Percentiles rank a stretch among this genome's conserved stretches.
These are phyloP conservation scores for Uloborus diversus DNA, from an alignment of 1,140 invertebrate species.

Conservation along the genomic window DNA sequence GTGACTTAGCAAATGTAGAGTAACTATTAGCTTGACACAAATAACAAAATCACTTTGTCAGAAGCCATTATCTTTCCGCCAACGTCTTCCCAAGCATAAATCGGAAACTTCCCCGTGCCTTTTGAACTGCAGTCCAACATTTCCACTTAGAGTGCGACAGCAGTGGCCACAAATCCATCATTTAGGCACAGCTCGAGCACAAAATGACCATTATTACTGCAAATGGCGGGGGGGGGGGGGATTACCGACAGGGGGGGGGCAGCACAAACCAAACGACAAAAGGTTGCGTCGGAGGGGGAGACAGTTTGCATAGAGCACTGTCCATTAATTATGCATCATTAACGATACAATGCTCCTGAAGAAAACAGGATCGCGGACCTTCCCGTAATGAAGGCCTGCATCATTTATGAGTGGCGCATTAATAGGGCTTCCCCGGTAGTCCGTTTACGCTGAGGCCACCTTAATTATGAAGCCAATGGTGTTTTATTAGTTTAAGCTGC, in stretches of 20 bases:
- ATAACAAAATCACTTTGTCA: too few relatives aligned
- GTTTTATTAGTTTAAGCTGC: constrained; percentile 48
- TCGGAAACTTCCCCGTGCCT: too few relatives aligned
- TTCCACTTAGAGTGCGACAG: background rate
- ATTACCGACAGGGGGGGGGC: background rate
- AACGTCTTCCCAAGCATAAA: too few relatives aligned
- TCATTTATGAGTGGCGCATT: constrained; percentile 52
- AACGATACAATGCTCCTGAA: constrained; percentile 53
- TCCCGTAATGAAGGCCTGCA: constrained; percentile 44
- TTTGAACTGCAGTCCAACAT: too few relatives aligned
- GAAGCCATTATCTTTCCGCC: too few relatives aligned
- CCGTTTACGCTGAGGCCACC: constrained; percentile 15
- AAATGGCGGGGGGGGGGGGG: background rate
- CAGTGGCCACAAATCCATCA: constrained; percentile 20
- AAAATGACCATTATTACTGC: constrained; percentile 48
- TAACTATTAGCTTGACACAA: too few relatives aligned
- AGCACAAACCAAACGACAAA: background rate
- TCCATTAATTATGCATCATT: constrained; percentile 56
- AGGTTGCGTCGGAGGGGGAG: background rate
- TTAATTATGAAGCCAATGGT: constrained; percentile 48
- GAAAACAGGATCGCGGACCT: constrained; percentile 7
- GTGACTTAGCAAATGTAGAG: too few relatives aligned
- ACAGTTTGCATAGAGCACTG: constrained; percentile 37
- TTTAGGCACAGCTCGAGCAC: background rate
- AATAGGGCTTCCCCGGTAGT: constrained; percentile 28